These are phyloP conservation scores for Taphrorychus bicolor DNA, from an alignment of 2,888 invertebrate species.

Conservation along the genomic window DNA sequence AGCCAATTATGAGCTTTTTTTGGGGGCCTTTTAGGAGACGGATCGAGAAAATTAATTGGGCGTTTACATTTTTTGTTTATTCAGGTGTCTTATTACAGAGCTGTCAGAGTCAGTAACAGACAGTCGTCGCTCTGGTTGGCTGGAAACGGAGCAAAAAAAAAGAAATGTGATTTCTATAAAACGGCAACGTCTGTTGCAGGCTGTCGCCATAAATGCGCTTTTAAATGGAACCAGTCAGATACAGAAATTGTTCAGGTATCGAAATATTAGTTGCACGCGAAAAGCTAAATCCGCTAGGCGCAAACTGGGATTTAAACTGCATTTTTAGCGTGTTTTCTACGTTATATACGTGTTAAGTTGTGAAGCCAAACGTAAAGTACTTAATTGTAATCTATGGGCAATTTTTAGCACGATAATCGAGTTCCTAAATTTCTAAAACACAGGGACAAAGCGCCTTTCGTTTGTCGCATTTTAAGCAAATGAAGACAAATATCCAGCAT, in stretches of 20 bases:
- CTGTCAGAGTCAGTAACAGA: slow-evolving; percentile 10
- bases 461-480: slow-evolving; percentile 56
- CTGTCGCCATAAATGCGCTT: slow-evolving; percentile 5
- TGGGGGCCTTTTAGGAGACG: neutral
- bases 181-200: slow-evolving; percentile 11
- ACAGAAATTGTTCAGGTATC: neutral
- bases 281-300: neutral
- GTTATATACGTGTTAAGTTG: no score
- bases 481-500: slow-evolving; percentile 60
- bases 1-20: neutral
- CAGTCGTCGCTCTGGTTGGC: neutral
- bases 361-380: neutral
- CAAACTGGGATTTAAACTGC: no score
- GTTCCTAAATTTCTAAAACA: slow-evolving; percentile 16
- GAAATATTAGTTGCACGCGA: neutral
- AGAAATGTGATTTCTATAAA: slow-evolving; percentile 1
- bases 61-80: slow-evolving; percentile 1
- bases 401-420: neutral
- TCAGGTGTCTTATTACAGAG: slow-evolving; percentile 8
- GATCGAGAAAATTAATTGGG: neutral
- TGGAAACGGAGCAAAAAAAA: slow-evolving; percentile 16
- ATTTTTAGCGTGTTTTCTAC: no score
- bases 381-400: neutral
- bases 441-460: slow-evolving; percentile 31
- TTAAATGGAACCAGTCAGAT: neutral